Conservation (phyloP, 2,888 invertebrate species). For the Taenaris catops region DNA sequence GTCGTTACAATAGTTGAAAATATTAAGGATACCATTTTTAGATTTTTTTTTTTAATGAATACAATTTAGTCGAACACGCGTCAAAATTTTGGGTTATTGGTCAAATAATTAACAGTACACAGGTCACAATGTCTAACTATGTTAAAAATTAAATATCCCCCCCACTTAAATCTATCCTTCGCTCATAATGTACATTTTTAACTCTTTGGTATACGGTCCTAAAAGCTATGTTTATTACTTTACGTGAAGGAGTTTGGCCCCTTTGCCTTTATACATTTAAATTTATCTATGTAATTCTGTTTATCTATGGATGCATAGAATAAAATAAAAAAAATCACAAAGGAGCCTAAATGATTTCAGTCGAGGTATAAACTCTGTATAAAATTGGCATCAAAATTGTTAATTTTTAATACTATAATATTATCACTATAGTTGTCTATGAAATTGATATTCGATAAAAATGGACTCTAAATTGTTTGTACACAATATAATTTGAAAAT, state of each 20-base stretch:
- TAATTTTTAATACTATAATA: constrained; percentile 7
- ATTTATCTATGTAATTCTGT: constrained; percentile 13
- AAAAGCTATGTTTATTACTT: constrained; percentile 64
- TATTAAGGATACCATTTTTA: constrained; percentile 13
- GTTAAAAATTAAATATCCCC: constrained; percentile 68
- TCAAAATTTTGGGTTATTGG: constrained; percentile 50
- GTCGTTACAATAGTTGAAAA: constrained; percentile 19
- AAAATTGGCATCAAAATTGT: constrained; percentile 15
- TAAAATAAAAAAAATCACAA: constrained; percentile 15
- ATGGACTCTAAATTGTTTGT: constrained; percentile 12
- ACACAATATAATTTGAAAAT: constrained; percentile 8
- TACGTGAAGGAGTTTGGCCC: constrained; percentile 52
- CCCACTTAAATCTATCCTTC: constrained; percentile 51
- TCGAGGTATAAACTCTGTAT: constrained; percentile 16
- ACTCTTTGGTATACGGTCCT: constrained; percentile 77
- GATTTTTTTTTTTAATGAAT: constrained; percentile 29
- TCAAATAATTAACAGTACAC: constrained; percentile 57
- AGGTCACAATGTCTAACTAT: constrained; percentile 63
- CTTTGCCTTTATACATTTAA: constrained; percentile 42
- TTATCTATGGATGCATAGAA: constrained; percentile 10
- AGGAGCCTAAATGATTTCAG: constrained; percentile 21
- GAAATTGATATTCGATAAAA: background rate
- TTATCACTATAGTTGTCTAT: constrained; percentile 4
- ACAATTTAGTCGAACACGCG: constrained; percentile 35
- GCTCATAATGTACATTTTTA: constrained; percentile 72